Evolutionary conservation across 2,797 vertebrate species (phyloP).

Genomic region (Mormyrus hasselquistii): DNA sequence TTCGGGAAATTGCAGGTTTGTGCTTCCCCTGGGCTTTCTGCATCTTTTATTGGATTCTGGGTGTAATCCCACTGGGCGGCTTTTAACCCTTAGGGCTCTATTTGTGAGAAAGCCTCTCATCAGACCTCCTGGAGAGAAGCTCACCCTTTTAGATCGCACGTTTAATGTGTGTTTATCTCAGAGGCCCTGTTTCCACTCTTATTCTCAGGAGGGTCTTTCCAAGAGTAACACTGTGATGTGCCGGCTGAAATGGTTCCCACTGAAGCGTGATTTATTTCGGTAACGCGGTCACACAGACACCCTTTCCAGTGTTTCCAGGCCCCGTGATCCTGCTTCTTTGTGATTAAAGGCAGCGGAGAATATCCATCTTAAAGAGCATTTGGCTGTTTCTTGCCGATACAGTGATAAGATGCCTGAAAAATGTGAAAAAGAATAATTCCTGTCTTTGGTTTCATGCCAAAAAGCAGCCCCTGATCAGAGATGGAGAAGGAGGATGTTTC

Average conservation of each 20-base stretch:
- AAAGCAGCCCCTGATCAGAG: neutral
- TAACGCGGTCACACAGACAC: neutral
- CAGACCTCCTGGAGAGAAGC: neutral
- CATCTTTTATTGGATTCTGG: neutral
- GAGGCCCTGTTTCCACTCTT: neutral
- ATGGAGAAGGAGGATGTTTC: neutral
- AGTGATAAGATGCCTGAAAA: neutral
- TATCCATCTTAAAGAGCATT: neutral
- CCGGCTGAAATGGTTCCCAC: neutral
- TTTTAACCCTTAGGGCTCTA: neutral
- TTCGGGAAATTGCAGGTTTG: conserved; percentile 1
- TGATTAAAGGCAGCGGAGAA: neutral
- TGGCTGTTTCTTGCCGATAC: neutral
- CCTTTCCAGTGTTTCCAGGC: neutral
- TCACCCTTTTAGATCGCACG: neutral
- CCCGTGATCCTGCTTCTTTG: neutral
- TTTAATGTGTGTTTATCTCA: neutral
- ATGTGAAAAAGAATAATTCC: neutral
- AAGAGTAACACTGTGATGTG: neutral
- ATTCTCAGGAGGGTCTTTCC: neutral
- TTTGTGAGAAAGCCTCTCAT: neutral
- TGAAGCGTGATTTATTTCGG: neutral
- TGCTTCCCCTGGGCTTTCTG: neutral
- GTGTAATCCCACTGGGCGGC: neutral
- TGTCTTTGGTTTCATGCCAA: neutral